Base-by-base conservation (phyloP, 2,888 invertebrate species). In the Parnassius apollo region DNA sequence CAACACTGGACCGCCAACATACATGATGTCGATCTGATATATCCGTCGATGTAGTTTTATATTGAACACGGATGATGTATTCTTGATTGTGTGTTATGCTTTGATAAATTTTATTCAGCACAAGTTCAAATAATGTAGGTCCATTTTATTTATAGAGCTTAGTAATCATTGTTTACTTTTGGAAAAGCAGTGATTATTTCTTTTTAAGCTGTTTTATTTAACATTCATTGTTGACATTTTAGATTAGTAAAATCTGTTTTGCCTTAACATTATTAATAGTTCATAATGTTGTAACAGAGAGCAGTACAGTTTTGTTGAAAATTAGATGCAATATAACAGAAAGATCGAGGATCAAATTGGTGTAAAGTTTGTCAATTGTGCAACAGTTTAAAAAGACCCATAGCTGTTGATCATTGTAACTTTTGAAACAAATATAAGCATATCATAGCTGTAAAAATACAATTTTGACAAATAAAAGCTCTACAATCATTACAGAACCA, bases 391-490 rank as follows among this genome's bases (percentile, higher is more conserved):
- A 76, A 81, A 79, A 86, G 77, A 81, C 72, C 85, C 89, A 89
- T 90, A 88, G 89, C 92, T 92, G 93, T 93, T 92, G 92, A 92
- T 92, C 89, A 88, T 92, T 92, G 88, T 91, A 92, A 92, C 91
- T 84, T 85, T 94, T 93, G 94, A 93, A 94, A 94, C 94, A 93
- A 94, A 94, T 94, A 94, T 95, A 96, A 96, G 96, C 96, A 96
- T 96, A 96, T 96, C 96, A 96, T 96, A 96, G 96, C 95, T 96
- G 96, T 96, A 96, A 96, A 94, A 94, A 94, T 93, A 93, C 93
- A 94, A 94, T 95, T 94, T 94, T 95, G 95, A 94, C 94, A 95
- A 95, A 95, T 95, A 95, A 95, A 95, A 94, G 93, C 93, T 93
- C 92, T 91, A 93, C 93, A 94, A 89, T 89, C 90, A 91, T 89